Conservation (phyloP, 2,888 invertebrate species). For the Norana najaformis region DNA sequence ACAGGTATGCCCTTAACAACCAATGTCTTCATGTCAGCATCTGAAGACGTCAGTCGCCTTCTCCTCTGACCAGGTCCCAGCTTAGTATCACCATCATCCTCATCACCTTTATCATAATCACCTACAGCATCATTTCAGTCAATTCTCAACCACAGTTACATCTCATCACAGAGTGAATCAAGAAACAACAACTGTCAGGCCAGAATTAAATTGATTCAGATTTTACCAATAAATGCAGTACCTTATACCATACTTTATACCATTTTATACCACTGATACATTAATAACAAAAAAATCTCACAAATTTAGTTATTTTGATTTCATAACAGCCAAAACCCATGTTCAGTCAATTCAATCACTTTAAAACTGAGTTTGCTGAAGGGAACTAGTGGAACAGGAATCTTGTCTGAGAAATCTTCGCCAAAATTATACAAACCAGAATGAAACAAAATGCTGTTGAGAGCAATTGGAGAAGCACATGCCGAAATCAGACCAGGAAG, state of each 20-base stretch:
- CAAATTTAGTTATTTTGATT: too few species aligned
- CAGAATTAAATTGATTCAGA: not conserved
- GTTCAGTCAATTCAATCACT: too few species aligned
- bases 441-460: too few species aligned
- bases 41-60: not conserved
- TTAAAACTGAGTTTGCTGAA: too few species aligned
- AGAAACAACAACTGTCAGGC: not conserved
- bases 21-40: not conserved
- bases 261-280: not conserved
- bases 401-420: too few species aligned
- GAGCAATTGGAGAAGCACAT: too few species aligned
- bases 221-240: too few species aligned
- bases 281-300: too few species aligned
- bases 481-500: too few species aligned
- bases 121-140: not conserved
- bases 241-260: not conserved
- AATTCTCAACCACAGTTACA: not conserved
- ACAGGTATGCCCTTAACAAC: not conserved
- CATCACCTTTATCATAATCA: not conserved
- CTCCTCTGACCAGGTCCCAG: not conserved
- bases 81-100: not conserved
- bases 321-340: too few species aligned
- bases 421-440: too few species aligned
- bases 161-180: not conserved
- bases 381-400: too few species aligned